Percentiles rank a stretch among this genome's conserved stretches.
These are phyloP conservation scores for Otus sunia DNA, from an alignment of 2,113 vertebrate genomes.

Conservation along the genomic window DNA sequence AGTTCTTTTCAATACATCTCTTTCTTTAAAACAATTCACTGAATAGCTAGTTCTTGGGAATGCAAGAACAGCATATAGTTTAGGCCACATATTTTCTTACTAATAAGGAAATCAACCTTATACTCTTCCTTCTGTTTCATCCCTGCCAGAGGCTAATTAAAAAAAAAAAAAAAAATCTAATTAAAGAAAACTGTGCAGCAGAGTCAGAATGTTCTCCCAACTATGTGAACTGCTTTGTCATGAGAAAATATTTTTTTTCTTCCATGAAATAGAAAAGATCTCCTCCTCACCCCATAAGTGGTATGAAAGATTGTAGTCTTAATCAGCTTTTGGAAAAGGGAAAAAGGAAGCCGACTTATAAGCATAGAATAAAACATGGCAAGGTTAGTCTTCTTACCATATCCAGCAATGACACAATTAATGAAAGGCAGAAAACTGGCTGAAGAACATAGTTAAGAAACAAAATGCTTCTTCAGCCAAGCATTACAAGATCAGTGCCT, in stretches of 20 bases:
- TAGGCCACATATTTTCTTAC: neutral
- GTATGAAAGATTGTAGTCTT: neutral
- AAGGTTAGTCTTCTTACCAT: neutral
- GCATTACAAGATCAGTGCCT: neutral
- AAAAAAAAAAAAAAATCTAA: neutral
- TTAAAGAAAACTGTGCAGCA: neutral
- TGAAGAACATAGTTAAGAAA: neutral
- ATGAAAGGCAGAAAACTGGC: constrained; percentile 16
- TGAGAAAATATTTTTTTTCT: neutral
- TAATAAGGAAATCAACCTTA: neutral
- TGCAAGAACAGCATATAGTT: neutral
- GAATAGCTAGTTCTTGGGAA: neutral
- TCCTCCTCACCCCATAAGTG: neutral
- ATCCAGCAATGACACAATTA: neutral
- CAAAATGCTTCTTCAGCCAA: neutral
- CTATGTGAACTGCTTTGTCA: neutral
- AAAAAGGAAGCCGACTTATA: neutral
- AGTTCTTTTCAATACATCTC: neutral
- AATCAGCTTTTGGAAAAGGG: neutral
- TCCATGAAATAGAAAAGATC: neutral
- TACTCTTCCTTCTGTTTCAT: neutral
- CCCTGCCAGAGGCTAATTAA: neutral
- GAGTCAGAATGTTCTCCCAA: neutral
- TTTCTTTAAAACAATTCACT: neutral
- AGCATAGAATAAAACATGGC: neutral